Evolutionary conservation across 2,113 vertebrate genomes (phyloP).

Genomic region (Penelope pileata): DNA sequence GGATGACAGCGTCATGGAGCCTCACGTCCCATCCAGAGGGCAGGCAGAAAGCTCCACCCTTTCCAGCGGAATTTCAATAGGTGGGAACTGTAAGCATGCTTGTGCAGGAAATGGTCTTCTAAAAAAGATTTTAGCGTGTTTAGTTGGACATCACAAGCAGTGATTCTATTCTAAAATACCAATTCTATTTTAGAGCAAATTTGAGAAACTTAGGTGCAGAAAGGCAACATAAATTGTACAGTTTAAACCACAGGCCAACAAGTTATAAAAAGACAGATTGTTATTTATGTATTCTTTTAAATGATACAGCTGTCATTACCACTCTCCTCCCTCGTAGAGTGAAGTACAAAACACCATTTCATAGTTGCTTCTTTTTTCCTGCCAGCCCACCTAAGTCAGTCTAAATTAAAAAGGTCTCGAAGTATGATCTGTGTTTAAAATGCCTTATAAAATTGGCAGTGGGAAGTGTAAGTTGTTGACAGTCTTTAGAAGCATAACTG

Average conservation of each 20-base stretch:
- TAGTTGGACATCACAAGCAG: not conserved
- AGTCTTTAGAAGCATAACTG: not conserved
- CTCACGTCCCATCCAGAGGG: slow-evolving; percentile 87
- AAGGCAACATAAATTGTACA: not conserved
- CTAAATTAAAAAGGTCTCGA: not conserved
- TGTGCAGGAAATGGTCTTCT: accelerated
- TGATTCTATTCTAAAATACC: not conserved
- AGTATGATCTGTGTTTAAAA: not conserved
- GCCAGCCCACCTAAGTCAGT: accelerated
- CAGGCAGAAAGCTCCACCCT: slow-evolving; percentile 96
- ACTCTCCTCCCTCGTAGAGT: not conserved
- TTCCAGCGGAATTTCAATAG: slow-evolving; percentile 96
- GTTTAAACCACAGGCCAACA: not conserved
- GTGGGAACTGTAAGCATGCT: slow-evolving; percentile 70
- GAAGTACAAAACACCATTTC: not conserved
- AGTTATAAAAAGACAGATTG: not conserved
- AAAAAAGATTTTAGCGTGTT: not conserved
- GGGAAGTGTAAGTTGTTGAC: not conserved
- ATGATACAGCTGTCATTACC: not conserved
- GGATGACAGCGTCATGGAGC: slow-evolving; percentile 98
- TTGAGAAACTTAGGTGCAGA: not conserved
- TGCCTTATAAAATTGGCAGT: not conserved
- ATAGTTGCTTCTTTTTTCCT: not conserved
- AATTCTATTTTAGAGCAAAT: not conserved
- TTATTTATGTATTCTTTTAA: not conserved